Evolutionary conservation across 23 tunicate genomes (phyloP).

Genomic region (Ciona savignyi): DNA sequence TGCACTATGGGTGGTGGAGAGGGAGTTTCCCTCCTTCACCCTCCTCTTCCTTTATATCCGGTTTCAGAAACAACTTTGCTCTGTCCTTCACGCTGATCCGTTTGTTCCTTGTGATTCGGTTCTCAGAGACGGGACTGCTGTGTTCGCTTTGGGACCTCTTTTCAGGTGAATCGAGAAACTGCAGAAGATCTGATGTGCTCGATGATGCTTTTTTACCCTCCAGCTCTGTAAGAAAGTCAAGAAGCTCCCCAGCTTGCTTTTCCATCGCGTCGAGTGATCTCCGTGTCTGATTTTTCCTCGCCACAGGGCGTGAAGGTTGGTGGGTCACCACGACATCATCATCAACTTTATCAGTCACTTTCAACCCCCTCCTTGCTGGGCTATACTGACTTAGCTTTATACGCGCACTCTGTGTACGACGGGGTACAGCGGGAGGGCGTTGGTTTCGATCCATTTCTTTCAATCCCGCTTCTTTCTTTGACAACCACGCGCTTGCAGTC

Average conservation of each 20-base stretch:
- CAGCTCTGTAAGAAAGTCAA: constrained; percentile 65
- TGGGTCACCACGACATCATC: constrained; percentile 14
- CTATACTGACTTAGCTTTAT: constrained; percentile 11
- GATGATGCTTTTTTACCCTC: constrained; percentile 65
- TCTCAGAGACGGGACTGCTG: background rate
- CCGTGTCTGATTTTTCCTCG: constrained; percentile 31
- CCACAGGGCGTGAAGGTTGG: constrained; percentile 30
- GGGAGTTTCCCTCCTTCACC: constrained; percentile 4
- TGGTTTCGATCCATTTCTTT: background rate
- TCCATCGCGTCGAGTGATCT: constrained; percentile 82
- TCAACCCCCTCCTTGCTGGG: constrained; percentile 8
- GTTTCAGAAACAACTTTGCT: constrained; percentile 48
- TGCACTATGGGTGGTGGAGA: background rate
- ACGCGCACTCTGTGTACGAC: constrained; percentile 40
- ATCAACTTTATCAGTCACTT: constrained; percentile 1
- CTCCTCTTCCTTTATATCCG: constrained; percentile 50
- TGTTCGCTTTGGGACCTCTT: background rate
- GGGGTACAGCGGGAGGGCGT: constrained; percentile 44
- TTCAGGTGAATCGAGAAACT: constrained; percentile 15
- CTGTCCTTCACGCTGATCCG: constrained; percentile 46
- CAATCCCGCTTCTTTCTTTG: background rate
- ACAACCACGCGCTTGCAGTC: background rate
- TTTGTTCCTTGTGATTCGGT: background rate
- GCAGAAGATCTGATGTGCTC: constrained; percentile 16
- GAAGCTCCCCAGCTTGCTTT: constrained; percentile 67